Conservation (phyloP, 1,140 invertebrate species). For the Procambarus clarkii region DNA sequence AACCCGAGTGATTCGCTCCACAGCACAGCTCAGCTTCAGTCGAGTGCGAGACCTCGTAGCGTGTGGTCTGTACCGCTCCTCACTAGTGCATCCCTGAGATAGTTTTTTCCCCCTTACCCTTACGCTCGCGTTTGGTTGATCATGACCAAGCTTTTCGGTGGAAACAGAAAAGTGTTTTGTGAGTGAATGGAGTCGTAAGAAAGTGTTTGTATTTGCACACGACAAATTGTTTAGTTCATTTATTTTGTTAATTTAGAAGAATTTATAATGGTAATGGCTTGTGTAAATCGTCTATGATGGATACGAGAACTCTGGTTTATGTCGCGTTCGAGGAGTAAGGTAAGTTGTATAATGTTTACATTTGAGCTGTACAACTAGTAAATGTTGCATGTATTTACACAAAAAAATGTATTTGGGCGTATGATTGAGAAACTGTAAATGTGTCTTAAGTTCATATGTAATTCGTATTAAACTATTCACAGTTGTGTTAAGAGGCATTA, state of each 20-base stretch:
- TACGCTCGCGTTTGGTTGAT: background rate
- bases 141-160: conserved; percentile 8
- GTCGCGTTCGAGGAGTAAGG: conserved; percentile 48
- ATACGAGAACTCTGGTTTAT: conserved; percentile 40
- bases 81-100: conserved; percentile 40
- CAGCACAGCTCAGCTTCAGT: conserved; percentile 40
- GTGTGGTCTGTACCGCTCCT: conserved; percentile 46
- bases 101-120: conserved; percentile 3
- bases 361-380: no score
- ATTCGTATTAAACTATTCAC: no score
- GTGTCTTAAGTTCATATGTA: no score
- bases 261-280: conserved; percentile 11
- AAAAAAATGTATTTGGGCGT: no score
- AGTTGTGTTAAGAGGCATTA: no score
- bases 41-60: conserved; percentile 47
- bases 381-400: no score
- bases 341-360: background rate
- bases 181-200: conserved; percentile 34
- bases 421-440: background rate
- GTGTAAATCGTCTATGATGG: conserved; percentile 31
- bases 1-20: conserved; percentile 30
- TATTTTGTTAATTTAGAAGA: conserved; percentile 25
- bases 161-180: conserved; percentile 43
- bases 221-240: background rate
- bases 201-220: conserved; percentile 35